Base-by-base conservation (phyloP, 1,140 invertebrate genomes). In the Drosophila ironensis region DNA sequence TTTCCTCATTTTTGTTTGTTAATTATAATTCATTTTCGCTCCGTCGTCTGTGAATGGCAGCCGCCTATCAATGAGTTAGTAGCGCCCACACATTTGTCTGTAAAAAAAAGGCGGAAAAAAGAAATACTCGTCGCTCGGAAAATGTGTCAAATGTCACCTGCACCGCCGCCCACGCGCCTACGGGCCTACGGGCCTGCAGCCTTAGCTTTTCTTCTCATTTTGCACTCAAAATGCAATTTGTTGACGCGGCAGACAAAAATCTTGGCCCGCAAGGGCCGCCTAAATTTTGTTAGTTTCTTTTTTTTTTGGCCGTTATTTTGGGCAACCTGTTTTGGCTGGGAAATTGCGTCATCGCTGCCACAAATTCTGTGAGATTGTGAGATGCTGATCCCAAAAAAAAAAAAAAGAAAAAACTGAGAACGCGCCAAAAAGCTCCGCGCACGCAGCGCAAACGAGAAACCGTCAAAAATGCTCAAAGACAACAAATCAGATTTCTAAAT, bases 141-240 rank as follows among this genome's bases (percentile, higher is more conserved):
- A 68, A 81, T 78, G 78, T 80, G 70, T 72, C 68, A 77, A 77
- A 77, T 61, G 54, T 74, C 56, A 81, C 57, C 75, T 70, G 54
- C 74, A 40, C 28, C 57, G 52, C 24, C 51, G 44, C 51, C 53
- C 12, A 9, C 54, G n/a, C n/a, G n/a, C n/a, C n/a, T n/a, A n/a
- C n/a, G n/a, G n/a, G n/a, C n/a, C n/a, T n/a, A n/a, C n/a, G 22
- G 38, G 2, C 22, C 17, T 41, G 37, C 14, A 47, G 47, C 52
- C 54, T 27, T 9, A 51, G 8, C 8, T 8, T 52, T 9, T 33
- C 1, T 22, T 22, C 20, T 5, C 14, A 8, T 28, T 5, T 12
- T n/a, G 24, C 38, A 44, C 50, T 33, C 9, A n/a, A 14, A 59
- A 59, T 68, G 54, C 50, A 61, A 56, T 64, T 57, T 14, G 40